A percentile compares a stretch with the other conserved stretches of the same genome.
phyloP scores from a whole-genome alignment of 2,888 invertebrate species.

The Blera fallax region DNA sequence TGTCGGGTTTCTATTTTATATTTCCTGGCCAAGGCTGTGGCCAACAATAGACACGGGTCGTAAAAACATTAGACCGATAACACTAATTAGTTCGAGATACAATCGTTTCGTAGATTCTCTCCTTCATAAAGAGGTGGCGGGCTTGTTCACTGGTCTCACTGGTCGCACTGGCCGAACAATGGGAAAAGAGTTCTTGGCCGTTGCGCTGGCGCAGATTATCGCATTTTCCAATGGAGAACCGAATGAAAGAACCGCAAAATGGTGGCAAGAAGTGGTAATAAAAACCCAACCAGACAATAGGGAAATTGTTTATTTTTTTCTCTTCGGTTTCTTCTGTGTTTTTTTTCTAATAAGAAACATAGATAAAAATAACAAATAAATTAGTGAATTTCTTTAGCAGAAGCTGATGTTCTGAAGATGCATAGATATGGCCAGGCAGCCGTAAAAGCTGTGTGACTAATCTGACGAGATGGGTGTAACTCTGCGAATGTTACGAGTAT shows the following conservation, averaged over 20 bases:
- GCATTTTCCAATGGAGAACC: constrained; percentile 13
- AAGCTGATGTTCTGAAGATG: not conserved
- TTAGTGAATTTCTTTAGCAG: constrained; percentile 3
- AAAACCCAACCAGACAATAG: not conserved
- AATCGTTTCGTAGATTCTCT: constrained; percentile 20
- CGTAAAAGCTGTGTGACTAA: not conserved
- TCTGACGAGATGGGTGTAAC: not conserved
- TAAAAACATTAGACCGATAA: constrained; percentile 60
- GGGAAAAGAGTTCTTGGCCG: not conserved
- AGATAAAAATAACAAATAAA: not conserved
- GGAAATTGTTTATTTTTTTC: not conserved
- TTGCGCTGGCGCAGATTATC: not conserved
- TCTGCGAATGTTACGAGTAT: constrained; percentile 4
- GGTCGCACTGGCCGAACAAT: not conserved
- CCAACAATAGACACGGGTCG: constrained; percentile 49
- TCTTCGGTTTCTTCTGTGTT: no score
- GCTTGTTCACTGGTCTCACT: constrained; percentile 6
- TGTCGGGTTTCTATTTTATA: not conserved
- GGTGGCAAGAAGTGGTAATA: constrained; percentile 31
- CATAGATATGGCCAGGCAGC: not conserved
- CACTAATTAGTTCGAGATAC: constrained; percentile 64
- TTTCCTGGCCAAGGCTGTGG: not conserved
- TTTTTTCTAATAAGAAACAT: not conserved
- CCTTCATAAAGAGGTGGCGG: constrained; percentile 5
- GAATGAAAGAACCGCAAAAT: constrained; percentile 34